These are phyloP conservation scores for Erebia aethiops DNA, from an alignment of 2,888 invertebrate species.

Conservation along the genomic window DNA sequence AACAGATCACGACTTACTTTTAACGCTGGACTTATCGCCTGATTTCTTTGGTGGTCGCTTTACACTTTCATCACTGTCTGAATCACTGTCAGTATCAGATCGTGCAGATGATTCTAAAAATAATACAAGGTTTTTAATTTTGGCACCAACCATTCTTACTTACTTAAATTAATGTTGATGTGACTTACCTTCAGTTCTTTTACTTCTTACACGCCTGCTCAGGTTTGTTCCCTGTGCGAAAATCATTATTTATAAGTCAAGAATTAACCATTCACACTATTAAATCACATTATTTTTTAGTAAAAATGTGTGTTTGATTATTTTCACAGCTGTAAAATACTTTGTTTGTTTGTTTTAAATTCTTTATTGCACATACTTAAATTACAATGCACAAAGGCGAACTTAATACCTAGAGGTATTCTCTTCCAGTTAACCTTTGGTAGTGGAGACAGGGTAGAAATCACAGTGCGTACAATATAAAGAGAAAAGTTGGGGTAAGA, in stretches of 20 bases:
- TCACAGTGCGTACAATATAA: too few species aligned
- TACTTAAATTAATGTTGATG: neutral
- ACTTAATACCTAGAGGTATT: too few species aligned
- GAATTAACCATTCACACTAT: too few species aligned
- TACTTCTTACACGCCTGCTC: slow-evolving; percentile 66
- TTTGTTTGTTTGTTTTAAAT: too few species aligned
- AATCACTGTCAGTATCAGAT: slow-evolving; percentile 77
- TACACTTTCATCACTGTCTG: slow-evolving; percentile 77
- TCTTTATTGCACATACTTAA: too few species aligned
- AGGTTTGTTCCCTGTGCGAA: slow-evolving; percentile 75
- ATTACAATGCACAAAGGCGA: too few species aligned
- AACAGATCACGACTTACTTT: slow-evolving; percentile 54
- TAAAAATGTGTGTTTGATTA: too few species aligned
- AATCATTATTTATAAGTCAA: slow-evolving; percentile 39
- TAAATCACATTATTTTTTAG: too few species aligned
- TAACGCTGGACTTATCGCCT: slow-evolving; percentile 65
- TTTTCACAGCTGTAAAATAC: too few species aligned
- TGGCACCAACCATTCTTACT: neutral
- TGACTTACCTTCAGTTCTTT: slow-evolving; percentile 68
- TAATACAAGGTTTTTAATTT: slow-evolving; percentile 1
- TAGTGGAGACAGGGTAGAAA: too few species aligned
- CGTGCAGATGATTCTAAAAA: slow-evolving; percentile 69
- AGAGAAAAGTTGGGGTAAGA: too few species aligned
- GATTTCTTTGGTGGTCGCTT: slow-evolving; percentile 70
- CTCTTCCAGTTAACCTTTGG: too few species aligned